Evolutionary conservation across 2,113 vertebrate species (phyloP).

Genomic region (Ondatra zibethicus): DNA sequence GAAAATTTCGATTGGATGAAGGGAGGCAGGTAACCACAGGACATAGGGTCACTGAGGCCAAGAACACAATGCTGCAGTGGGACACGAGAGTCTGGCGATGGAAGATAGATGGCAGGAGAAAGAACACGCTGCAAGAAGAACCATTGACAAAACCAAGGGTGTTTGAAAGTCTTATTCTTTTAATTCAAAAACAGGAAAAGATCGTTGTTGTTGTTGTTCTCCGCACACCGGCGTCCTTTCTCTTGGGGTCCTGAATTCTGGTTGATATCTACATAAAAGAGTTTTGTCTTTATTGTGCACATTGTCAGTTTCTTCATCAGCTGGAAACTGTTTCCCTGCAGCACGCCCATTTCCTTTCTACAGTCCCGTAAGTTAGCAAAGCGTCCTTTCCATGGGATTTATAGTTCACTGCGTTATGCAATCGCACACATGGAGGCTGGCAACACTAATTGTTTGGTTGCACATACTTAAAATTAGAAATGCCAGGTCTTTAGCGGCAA

Average conservation of each 20-base stretch:
- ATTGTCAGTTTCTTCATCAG: background rate
- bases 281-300: background rate
- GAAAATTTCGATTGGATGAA: background rate
- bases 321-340: background rate
- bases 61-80: background rate
- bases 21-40: background rate
- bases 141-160: background rate
- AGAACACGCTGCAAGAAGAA: background rate
- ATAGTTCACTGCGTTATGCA: background rate
- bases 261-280: background rate
- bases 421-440: background rate
- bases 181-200: background rate
- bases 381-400: background rate
- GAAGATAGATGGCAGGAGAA: background rate
- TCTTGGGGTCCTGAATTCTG: background rate
- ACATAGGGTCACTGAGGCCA: no score
- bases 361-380: background rate
- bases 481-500: background rate
- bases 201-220: background rate
- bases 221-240: background rate
- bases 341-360: background rate
- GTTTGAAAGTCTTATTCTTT: background rate
- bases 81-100: background rate
- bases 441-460: background rate
- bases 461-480: constrained; percentile 39